Conservation (phyloP, 2,113 vertebrate genomes). For the Poeciliopsis prolifica region DNA sequence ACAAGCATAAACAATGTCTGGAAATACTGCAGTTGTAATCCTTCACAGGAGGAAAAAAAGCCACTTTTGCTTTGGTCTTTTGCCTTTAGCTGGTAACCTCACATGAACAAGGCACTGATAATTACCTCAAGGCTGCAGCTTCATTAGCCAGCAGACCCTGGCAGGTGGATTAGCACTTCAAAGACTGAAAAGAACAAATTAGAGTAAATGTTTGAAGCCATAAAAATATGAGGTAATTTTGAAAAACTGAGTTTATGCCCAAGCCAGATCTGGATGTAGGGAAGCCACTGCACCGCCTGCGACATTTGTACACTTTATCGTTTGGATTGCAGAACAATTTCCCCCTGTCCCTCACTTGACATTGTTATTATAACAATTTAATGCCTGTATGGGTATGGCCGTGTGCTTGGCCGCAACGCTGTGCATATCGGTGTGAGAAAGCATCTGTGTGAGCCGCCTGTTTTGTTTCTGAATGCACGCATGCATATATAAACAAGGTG, state of each 20-base stretch:
- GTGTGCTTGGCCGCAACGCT: conserved; percentile 5
- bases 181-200: conserved; percentile 26
- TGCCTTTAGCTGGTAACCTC: conserved; percentile 27
- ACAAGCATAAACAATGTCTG: conserved; percentile 1
- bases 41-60: neutral
- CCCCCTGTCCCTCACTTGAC: neutral
- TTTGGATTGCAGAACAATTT: neutral
- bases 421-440: conserved; percentile 3
- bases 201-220: conserved; percentile 13
- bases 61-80: conserved; percentile 22
- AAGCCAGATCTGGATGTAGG: conserved; percentile 4
- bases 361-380: neutral
- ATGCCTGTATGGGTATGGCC: neutral
- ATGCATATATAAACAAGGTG: conserved; percentile 12
- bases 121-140: conserved; percentile 55
- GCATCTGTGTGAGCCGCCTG: conserved; percentile 23
- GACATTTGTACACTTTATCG: neutral
- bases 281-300: conserved; percentile 7
- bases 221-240: conserved; percentile 35
- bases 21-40: conserved; percentile 20
- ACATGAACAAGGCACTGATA: conserved; percentile 44
- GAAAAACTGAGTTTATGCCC: conserved; percentile 21
- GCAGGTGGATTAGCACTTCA: conserved; percentile 63
- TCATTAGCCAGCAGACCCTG: conserved; percentile 59
- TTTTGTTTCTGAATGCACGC: conserved; percentile 25